phyloP scores from a whole-genome alignment of 2,888 invertebrate species.

The Luperina testacea region DNA sequence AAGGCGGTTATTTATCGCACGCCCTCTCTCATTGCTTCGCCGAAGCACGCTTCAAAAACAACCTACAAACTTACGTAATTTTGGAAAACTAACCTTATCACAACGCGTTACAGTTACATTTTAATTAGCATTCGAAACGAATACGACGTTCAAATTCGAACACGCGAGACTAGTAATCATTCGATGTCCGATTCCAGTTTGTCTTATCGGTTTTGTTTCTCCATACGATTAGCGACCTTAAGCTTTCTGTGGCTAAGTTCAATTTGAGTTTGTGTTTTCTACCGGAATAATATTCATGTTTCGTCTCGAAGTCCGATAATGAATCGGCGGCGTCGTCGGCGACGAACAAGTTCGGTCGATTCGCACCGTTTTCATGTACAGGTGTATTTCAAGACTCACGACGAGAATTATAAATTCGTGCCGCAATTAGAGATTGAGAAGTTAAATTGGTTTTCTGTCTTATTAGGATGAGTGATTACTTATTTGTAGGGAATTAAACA shows the following conservation, averaged over 20 bases:
- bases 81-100: slow-evolving; percentile 77
- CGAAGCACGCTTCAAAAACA: slow-evolving; percentile 82
- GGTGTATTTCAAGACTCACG: slow-evolving; percentile 71
- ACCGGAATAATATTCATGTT: slow-evolving; percentile 80
- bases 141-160: slow-evolving; percentile 83
- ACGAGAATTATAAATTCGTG: slow-evolving; percentile 64
- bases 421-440: slow-evolving; percentile 58
- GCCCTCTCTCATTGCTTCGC: slow-evolving; percentile 90
- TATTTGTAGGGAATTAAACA: slow-evolving; percentile 12
- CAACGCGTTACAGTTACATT: slow-evolving; percentile 74
- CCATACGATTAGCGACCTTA: slow-evolving; percentile 71
- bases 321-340: slow-evolving; percentile 82
- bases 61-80: slow-evolving; percentile 73
- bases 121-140: slow-evolving; percentile 71
- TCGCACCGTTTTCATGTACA: slow-evolving; percentile 77
- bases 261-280: slow-evolving; percentile 49
- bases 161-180: slow-evolving; percentile 88
- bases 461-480: slow-evolving; percentile 55
- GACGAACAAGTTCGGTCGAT: slow-evolving; percentile 85
- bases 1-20: slow-evolving; percentile 90
- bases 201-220: slow-evolving; percentile 77
- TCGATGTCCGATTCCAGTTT: slow-evolving; percentile 85
- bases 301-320: slow-evolving; percentile 86
- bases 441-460: slow-evolving; percentile 63
- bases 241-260: slow-evolving; percentile 31